Evolutionary conservation across 1,140 invertebrate genomes (phyloP), one percentile per base, ranked within the genome.

Genomic region (Triops cancriformis): DNA sequence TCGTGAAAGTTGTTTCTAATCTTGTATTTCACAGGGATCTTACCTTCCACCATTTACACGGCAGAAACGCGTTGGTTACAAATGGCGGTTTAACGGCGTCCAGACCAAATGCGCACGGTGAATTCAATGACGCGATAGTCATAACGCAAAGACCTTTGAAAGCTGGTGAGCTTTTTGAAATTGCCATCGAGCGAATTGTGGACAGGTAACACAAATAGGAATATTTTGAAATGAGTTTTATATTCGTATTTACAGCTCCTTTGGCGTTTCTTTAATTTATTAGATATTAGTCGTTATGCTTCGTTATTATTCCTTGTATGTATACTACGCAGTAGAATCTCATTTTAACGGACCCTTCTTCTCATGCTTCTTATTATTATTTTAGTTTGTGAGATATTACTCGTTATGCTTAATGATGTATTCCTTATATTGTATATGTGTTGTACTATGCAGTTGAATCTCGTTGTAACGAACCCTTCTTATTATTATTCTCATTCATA

Each of bases 121-220:
- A 97, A 87, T 97, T 97, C 84, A 97, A 97, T 84, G 94, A 97
- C 84, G 94, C 95, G 0, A 95, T 98, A 79, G 91, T 97, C 1
- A 93, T 97, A 81, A 95, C 93, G 75, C 96, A 92, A 85, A 86
- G 95, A 73, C 92, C 94, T 0, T 84, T 98, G 31, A 87, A 92
- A 23, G 94, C 96, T 81, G 93, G 93, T 23, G 96, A 98, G 85
- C 88, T 98, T 84, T 98, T 98, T 83, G 94, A 97, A 85, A 90
- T 98, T 42, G 88, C 92, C 73, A 91, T 98, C 79, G 95, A 97
- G 82, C 92, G 91, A 82, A 93, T 97, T 88, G 94, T 97, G 23
- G 94, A 95, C 80, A 88, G 94, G 77, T 97, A 94, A 94, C 93
- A 64, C 4, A 6, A n/a, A n/a, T n/a, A n/a, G n/a, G n/a, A n/a